Conservation (phyloP, 2,888 invertebrate genomes). For the Andricus curvator region DNA sequence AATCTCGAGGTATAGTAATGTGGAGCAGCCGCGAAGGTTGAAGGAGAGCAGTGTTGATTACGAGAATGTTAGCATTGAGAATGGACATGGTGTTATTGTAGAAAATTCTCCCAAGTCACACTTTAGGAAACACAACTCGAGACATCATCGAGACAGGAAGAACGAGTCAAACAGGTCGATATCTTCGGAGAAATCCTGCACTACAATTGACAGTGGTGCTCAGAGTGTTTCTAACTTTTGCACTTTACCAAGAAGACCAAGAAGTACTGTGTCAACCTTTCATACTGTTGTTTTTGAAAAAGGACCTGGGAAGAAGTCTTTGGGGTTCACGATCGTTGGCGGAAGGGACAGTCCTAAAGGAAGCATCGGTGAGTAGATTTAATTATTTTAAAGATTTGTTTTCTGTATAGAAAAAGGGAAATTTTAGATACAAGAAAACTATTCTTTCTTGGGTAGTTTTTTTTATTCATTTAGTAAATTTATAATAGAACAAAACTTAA, state of each 20-base stretch:
- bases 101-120: conserved; percentile 77
- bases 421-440: too few relatives aligned
- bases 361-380: conserved; percentile 81
- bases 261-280: conserved; percentile 85
- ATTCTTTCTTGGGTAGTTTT: too few relatives aligned
- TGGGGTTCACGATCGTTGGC: conserved; percentile 95
- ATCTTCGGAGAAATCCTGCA: conserved; percentile 64
- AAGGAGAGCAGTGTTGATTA: conserved; percentile 87
- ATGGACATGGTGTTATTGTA: conserved; percentile 80
- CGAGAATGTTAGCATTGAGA: conserved; percentile 80
- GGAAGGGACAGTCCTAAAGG: conserved; percentile 92
- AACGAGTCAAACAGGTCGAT: conserved; percentile 68
- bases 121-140: conserved; percentile 71
- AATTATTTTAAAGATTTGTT: background rate
- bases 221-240: conserved; percentile 84
- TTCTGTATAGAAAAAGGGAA: too few relatives aligned
- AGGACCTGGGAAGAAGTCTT: conserved; percentile 89
- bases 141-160: conserved; percentile 63
- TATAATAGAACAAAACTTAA: too few relatives aligned
- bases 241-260: conserved; percentile 85
- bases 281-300: conserved; percentile 89
- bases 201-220: conserved; percentile 54
- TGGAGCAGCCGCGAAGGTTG: conserved; percentile 75
- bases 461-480: too few relatives aligned
- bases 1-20: conserved; percentile 78